Evolutionary conservation across 2,797 vertebrate species (phyloP).

Genomic region (Varecia variegata): DNA sequence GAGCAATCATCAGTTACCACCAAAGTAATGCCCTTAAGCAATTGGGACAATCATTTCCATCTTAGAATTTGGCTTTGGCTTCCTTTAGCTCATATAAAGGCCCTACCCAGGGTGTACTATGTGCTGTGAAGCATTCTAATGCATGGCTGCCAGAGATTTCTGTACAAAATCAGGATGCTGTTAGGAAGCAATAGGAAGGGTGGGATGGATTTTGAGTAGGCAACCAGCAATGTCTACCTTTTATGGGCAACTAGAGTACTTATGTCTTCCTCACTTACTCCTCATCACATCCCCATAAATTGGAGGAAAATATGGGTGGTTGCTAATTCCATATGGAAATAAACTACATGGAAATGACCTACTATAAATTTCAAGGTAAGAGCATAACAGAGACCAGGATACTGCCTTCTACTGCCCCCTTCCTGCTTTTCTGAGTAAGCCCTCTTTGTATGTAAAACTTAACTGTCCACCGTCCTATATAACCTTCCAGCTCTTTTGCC

Average conservation of each 20-base stretch:
- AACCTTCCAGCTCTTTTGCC: not conserved
- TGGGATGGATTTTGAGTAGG: not conserved
- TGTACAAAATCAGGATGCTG: not conserved
- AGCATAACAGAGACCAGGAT: not conserved
- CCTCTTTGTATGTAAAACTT: not conserved
- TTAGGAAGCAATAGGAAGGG: not conserved
- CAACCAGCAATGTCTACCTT: not conserved
- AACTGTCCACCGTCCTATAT: not conserved
- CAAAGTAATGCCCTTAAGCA: conserved; percentile 22
- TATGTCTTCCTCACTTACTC: not conserved
- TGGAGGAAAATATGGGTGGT: not conserved
- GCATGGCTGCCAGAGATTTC: not conserved
- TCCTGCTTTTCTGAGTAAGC: not conserved
- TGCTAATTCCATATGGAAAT: conserved; percentile 12
- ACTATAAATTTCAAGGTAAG: not conserved
- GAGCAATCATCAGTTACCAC: not conserved
- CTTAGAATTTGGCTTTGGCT: conserved; percentile 29
- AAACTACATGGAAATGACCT: not conserved
- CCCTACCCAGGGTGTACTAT: not conserved
- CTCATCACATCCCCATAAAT: not conserved
- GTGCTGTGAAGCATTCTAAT: not conserved
- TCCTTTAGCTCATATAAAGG: not conserved
- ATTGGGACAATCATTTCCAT: not conserved
- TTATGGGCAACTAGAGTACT: not conserved
- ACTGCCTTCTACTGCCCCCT: not conserved